phyloP scores from a whole-genome alignment of 1,140 invertebrate species.

The Hyles vespertilio region DNA sequence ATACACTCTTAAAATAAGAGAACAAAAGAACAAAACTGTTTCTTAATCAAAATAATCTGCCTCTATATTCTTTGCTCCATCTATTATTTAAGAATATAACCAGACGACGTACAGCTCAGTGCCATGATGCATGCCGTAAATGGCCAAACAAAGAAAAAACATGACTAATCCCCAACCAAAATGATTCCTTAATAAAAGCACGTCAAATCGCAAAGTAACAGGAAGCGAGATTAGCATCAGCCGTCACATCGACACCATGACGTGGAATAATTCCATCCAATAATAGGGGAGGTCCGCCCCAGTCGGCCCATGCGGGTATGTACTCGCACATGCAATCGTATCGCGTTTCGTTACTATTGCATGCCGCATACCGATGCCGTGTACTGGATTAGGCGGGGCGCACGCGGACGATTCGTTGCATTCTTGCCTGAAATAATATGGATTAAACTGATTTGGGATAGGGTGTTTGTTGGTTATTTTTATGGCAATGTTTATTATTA shows the following conservation, averaged over 20 bases:
- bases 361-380: conserved; percentile 40
- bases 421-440: no score
- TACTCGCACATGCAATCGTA: conserved; percentile 56
- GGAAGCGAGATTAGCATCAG: conserved; percentile 61
- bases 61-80: no score
- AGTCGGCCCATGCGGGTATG: conserved; percentile 48
- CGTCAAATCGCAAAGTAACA: conserved; percentile 21
- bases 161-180: not conserved
- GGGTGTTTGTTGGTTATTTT: not conserved
- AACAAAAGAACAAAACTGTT: no score
- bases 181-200: conserved; percentile 1
- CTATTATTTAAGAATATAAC: no score
- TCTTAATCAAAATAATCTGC: no score
- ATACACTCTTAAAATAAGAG: no score
- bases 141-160: no score
- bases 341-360: conserved; percentile 37
- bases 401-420: conserved; percentile 5
- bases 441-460: conserved; percentile 1
- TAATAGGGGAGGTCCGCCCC: conserved; percentile 45
- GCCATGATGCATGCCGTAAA: no score
- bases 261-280: conserved; percentile 54
- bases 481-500: not conserved
- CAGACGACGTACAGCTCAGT: no score
- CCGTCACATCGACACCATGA: conserved; percentile 39
- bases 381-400: conserved; percentile 16